phyloP scores from a whole-genome alignment of 2,888 invertebrate genomes.

The Tinea trinotella region DNA sequence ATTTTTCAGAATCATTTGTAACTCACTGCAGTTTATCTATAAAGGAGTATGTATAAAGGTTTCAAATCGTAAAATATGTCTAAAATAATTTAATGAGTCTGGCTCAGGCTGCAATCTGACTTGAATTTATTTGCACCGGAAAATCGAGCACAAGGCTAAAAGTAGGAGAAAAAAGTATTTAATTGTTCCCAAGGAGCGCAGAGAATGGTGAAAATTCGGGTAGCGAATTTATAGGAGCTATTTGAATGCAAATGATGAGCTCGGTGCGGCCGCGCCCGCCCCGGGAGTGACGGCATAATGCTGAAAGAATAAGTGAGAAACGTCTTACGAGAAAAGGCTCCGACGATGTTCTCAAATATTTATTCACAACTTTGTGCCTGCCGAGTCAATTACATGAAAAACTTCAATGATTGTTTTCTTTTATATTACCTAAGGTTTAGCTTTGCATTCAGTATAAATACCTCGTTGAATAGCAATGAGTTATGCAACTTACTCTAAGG shows the following conservation, averaged over 20 bases:
- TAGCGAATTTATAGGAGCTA: constrained; percentile 70
- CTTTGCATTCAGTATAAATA: constrained; percentile 22
- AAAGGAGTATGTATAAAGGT: not conserved
- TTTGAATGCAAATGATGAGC: constrained; percentile 71
- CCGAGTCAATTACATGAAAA: constrained; percentile 15
- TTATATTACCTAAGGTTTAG: not conserved
- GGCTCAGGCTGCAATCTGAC: constrained; percentile 53
- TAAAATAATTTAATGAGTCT: constrained; percentile 55
- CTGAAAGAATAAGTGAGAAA: constrained; percentile 67
- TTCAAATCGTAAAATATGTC: constrained; percentile 27
- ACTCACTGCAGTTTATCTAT: no score
- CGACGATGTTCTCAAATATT: constrained; percentile 53
- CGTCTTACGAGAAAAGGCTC: constrained; percentile 56
- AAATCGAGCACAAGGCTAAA: constrained; percentile 44
- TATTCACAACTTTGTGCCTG: constrained; percentile 34
- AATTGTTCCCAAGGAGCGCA: constrained; percentile 66
- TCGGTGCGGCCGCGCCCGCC: constrained; percentile 44
- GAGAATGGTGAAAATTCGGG: constrained; percentile 67
- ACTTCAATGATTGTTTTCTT: constrained; percentile 16
- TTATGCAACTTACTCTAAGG: constrained; percentile 11
- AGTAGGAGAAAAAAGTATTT: constrained; percentile 62
- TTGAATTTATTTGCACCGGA: constrained; percentile 55
- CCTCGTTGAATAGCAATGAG: constrained; percentile 20
- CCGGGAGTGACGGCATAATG: constrained; percentile 47
- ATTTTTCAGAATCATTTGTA: no score